phyloP scores from a whole-genome alignment of 2,888 invertebrate species.

The Sericinus montela region DNA sequence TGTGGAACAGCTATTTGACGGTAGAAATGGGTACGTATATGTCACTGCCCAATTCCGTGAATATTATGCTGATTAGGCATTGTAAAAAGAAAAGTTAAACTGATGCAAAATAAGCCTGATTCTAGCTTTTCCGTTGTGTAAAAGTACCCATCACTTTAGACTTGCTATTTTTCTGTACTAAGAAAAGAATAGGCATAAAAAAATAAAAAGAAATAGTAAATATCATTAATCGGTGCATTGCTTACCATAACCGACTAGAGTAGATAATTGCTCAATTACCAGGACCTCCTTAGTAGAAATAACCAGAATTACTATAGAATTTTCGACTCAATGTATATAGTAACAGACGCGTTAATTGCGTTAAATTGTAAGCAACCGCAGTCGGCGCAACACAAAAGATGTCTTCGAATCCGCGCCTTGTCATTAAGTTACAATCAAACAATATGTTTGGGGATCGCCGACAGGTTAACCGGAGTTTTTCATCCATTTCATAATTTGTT shows the following conservation, averaged over 20 bases:
- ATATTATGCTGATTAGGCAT: too few species aligned
- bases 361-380: slow-evolving; percentile 48
- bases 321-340: slow-evolving; percentile 56
- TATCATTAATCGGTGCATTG: slow-evolving; percentile 71
- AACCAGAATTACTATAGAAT: slow-evolving; percentile 28
- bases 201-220: slow-evolving; percentile 62
- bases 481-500: slow-evolving; percentile 77
- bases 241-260: slow-evolving; percentile 74
- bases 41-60: too few species aligned
- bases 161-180: too few species aligned
- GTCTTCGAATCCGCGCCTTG: slow-evolving; percentile 70
- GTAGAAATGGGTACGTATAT: too few species aligned
- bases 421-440: slow-evolving; percentile 77
- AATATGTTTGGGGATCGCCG: slow-evolving; percentile 77
- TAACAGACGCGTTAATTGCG: slow-evolving; percentile 57
- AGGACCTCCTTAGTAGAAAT: slow-evolving; percentile 18
- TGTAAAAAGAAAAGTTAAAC: too few species aligned
- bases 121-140: too few species aligned
- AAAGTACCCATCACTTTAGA: too few species aligned
- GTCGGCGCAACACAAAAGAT: slow-evolving; percentile 74
- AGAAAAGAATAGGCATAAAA: too few species aligned
- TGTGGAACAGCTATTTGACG: too few species aligned
- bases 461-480: slow-evolving; percentile 76
- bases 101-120: too few species aligned
- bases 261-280: slow-evolving; percentile 75